Evolutionary conservation across 2,113 vertebrate genomes (phyloP).

Genomic region (Arvicanthis niloticus): DNA sequence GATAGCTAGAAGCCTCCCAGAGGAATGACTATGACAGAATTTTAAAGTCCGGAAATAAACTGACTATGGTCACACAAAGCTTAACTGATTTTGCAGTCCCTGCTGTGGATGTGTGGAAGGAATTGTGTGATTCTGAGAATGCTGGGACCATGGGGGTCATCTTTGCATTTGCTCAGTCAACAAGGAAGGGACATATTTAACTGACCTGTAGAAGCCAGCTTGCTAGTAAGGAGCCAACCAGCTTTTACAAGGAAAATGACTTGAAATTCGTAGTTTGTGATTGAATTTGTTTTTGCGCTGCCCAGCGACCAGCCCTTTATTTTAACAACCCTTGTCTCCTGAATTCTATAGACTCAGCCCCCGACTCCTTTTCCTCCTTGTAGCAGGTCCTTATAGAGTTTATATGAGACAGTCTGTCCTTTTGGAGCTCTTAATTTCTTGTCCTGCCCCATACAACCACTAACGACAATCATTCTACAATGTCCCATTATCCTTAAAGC

Average conservation of each 20-base stretch:
- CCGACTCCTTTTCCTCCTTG: not conserved
- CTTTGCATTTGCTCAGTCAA: not conserved
- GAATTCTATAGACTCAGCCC: not conserved
- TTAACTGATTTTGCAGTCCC: not conserved
- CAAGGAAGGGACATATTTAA: not conserved
- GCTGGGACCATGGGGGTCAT: no score
- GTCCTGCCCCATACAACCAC: not conserved
- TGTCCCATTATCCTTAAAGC: not conserved
- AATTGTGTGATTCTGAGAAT: not conserved
- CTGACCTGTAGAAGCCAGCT: not conserved
- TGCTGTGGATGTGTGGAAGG: not conserved
- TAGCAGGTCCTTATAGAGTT: no score
- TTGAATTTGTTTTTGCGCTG: not conserved
- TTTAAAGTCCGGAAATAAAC: constrained; percentile 10
- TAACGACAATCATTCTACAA: no score
- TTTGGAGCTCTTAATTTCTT: not conserved
- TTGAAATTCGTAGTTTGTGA: not conserved
- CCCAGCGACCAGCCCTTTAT: not conserved
- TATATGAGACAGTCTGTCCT: not conserved
- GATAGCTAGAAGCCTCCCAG: not conserved
- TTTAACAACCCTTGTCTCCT: not conserved
- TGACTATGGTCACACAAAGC: not conserved
- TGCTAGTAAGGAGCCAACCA: no score
- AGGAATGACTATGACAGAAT: not conserved
- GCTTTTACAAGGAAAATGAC: not conserved